Base-by-base conservation (phyloP, 2,113 vertebrate species). In the Notothenia rossii region DNA sequence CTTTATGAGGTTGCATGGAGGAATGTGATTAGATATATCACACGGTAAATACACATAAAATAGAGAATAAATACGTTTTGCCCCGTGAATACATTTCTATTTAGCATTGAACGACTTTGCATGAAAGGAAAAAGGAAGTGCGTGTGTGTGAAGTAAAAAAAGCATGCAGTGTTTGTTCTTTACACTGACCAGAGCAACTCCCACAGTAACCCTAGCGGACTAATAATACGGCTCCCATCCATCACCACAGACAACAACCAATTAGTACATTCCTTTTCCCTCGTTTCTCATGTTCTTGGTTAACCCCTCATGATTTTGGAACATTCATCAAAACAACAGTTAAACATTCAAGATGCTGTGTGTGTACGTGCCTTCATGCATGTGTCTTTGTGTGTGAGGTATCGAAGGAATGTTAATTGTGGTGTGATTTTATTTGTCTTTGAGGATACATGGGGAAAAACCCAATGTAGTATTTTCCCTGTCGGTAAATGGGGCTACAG, bases 181-280 rank as follows among this genome's bases (percentile, higher is more conserved):
- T 72, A 79, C 63, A 67, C 67, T 86, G 79, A 84, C 87, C 87
- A 90, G 82, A 89, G 71, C 73, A 85, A 73, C 80, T 81, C 90
- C 85, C 75, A 86, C 36, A 61, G 76, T 83, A 85, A 85, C 82
- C 62, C 60, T 54, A 72, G 69, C 54, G 59, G 81, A 78, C 90
- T 92, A 90, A 93, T 91, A 93, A 94, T 91, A 89, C 78, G 72
- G 72, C 75, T 87, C 79, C 75, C 88, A 93, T 95, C 92, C 88
- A 93, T 94, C 91, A 94, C 77, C 62, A 77, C 8, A 86, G 92
- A 94, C 92, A 94, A 93, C 89, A 83, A 88, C 89, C 90, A 95
- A 95, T 93, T 93, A 94, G 85, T 75, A 67, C 87, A 92, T 94
- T 94, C 91, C 90, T 89, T 54, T 76, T 70, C 66, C 81, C 67